Percentiles rank a stretch among this genome's conserved stretches.
Conservation (phyloP, 37 sponge, comb jelly and placozoan species). For the Halisarca cf. caerulea region DNA sequence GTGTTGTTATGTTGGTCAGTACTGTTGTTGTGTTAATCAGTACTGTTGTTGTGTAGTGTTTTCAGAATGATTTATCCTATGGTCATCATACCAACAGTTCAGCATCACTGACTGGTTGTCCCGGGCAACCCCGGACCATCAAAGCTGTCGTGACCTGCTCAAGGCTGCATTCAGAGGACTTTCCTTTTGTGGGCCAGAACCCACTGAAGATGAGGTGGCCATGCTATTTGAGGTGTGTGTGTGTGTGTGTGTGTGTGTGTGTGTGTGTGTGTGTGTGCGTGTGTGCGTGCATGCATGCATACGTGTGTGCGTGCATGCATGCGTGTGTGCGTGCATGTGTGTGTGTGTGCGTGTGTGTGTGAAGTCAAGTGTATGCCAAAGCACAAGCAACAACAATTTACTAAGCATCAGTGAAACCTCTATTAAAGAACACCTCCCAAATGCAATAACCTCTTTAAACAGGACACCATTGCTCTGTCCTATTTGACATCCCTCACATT, state of each 20-base stretch:
- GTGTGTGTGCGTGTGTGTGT: too few species aligned
- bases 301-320: too few species aligned
- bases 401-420: too few species aligned
- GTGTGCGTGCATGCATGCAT: background rate
- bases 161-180: conserved; percentile 47
- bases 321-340: too few species aligned
- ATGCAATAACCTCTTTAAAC: too few species aligned
- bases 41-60: background rate
- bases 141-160: conserved; percentile 34
- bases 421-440: too few species aligned
- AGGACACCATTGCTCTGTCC: too few species aligned
- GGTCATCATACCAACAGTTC: conserved; percentile 39
- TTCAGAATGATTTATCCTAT: background rate
- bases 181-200: conserved; percentile 27
- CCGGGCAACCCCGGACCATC: conserved; percentile 1
- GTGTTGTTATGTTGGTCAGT: too few species aligned
- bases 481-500: too few species aligned
- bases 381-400: too few species aligned
- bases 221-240: conserved; percentile 44
- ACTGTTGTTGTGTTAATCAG: too few species aligned
- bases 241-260: conserved; percentile 28
- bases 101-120: conserved; percentile 49
- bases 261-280: conserved; percentile 20
- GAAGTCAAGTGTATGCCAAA: too few species aligned
- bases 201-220: conserved; percentile 9